Conservation (phyloP, 2,888 invertebrate species). For the Imbricaverruca yamaguchii region DNA sequence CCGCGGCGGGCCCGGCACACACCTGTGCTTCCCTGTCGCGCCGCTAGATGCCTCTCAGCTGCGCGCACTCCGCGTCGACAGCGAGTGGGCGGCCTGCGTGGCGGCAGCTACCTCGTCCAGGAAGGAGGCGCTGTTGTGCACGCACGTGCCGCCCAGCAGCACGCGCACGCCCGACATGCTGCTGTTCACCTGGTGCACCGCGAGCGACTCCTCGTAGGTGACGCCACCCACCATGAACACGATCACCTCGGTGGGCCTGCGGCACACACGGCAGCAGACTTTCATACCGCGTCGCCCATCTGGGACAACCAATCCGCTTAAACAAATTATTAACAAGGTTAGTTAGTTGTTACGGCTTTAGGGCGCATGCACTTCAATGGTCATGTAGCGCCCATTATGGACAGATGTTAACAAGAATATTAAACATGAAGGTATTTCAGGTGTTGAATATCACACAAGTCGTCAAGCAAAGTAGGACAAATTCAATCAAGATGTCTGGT, state of each 20-base stretch:
- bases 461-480: too few relatives aligned
- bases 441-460: too few relatives aligned
- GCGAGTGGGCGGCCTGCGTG: constrained; percentile 24
- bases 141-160: constrained; percentile 80
- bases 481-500: too few relatives aligned
- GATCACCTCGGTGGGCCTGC: constrained; percentile 75
- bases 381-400: too few relatives aligned
- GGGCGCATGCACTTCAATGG: too few relatives aligned
- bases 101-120: constrained; percentile 56
- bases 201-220: constrained; percentile 90
- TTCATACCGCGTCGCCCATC: too few relatives aligned
- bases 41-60: constrained; percentile 10
- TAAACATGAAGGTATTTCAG: too few relatives aligned
- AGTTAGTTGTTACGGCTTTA: too few relatives aligned
- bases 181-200: constrained; percentile 68
- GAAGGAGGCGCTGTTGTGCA: constrained; percentile 81
- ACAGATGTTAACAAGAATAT: too few relatives aligned
- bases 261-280: background rate
- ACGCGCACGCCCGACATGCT: constrained; percentile 64
- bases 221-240: constrained; percentile 93
- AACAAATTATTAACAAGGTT: too few relatives aligned
- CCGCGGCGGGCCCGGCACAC: too few relatives aligned
- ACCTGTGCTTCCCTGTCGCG: background rate
- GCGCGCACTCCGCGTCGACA: background rate
- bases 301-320: too few relatives aligned